Percentiles rank a stretch among this genome's conserved stretches.
These are phyloP conservation scores for Daubentonia madagascariensis DNA, from an alignment of 2,113 vertebrate genomes.

Conservation along the genomic window DNA sequence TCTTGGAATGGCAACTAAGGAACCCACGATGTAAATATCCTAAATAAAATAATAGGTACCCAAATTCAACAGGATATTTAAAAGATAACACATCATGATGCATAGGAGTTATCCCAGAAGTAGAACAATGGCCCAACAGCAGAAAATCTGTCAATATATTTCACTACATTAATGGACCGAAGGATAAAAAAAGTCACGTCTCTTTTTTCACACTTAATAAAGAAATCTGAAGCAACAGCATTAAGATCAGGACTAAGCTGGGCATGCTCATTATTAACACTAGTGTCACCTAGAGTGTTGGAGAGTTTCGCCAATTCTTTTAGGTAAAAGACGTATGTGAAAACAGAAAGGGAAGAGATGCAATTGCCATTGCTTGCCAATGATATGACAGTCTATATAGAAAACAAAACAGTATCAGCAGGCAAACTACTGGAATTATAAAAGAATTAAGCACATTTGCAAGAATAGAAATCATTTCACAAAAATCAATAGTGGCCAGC, in stretches of 20 bases:
- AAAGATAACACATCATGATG: background rate
- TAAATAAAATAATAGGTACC: background rate
- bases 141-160: background rate
- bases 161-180: background rate
- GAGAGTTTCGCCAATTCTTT: background rate
- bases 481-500: background rate
- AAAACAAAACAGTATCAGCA: background rate
- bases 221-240: background rate
- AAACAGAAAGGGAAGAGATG: background rate
- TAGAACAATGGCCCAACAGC: background rate
- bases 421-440: background rate
- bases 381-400: background rate
- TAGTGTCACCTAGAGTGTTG: background rate
- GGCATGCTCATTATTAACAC: background rate
- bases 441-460: background rate
- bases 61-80: background rate
- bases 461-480: background rate
- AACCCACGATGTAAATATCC: background rate
- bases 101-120: background rate
- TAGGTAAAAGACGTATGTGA: background rate
- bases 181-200: background rate
- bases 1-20: conserved; percentile 8
- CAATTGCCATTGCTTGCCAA: background rate
- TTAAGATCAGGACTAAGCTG: background rate
- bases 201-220: background rate